phyloP scores from a whole-genome alignment of 2,888 invertebrate species.

The Orthonychiurus folsomi region DNA sequence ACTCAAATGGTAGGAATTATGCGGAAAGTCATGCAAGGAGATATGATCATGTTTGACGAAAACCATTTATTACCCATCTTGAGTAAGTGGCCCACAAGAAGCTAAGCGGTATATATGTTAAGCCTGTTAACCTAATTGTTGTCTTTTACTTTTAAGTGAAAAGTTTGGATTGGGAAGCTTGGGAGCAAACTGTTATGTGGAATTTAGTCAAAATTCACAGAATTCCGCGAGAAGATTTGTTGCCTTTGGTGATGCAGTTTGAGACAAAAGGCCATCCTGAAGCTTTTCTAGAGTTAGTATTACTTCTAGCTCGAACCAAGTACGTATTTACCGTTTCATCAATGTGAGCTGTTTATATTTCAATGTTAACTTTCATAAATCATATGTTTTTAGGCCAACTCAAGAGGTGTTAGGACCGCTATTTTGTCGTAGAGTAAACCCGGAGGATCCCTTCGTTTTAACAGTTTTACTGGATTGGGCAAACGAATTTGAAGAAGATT shows the following conservation, averaged over 20 bases:
- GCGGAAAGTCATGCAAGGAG: constrained; percentile 82
- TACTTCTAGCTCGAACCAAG: constrained; percentile 86
- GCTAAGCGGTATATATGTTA: neutral
- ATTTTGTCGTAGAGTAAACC: constrained; percentile 63
- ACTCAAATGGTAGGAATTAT: constrained; percentile 81
- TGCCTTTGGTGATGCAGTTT: constrained; percentile 69
- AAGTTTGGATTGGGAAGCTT: constrained; percentile 90
- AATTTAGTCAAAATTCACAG: constrained; percentile 89
- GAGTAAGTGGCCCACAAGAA: constrained; percentile 24
- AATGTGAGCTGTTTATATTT: no score
- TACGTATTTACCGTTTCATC: constrained; percentile 45
- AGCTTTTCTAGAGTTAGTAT: constrained; percentile 78
- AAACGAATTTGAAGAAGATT: constrained; percentile 77
- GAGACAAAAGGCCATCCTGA: constrained; percentile 80
- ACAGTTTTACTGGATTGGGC: constrained; percentile 91
- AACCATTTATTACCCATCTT: constrained; percentile 41
- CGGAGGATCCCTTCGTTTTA: constrained; percentile 75
- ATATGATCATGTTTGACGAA: constrained; percentile 50
- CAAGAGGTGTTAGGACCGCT: constrained; percentile 75
- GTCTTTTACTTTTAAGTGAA: constrained; percentile 23
- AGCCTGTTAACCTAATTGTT: neutral
- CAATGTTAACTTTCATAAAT: no score
- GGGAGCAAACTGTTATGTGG: constrained; percentile 96
- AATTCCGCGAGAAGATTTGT: constrained; percentile 79
- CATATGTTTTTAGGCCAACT: constrained; percentile 60